phyloP scores from a whole-genome alignment of 2,888 invertebrate genomes.

The Antheraea assamensis region DNA sequence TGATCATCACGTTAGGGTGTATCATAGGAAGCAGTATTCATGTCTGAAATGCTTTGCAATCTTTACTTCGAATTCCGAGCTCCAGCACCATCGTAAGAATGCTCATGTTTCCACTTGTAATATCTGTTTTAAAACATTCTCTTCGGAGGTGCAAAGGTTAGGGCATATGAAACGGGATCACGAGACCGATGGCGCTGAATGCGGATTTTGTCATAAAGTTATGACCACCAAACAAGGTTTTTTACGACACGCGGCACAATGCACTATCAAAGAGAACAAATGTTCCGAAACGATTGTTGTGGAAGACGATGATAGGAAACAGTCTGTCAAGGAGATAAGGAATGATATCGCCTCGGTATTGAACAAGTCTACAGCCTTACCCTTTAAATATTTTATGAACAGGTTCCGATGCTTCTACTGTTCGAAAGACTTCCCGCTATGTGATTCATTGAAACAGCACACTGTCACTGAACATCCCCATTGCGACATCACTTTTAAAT shows the following conservation, averaged over 20 bases:
- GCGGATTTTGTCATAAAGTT: constrained; percentile 58
- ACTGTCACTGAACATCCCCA: constrained; percentile 57
- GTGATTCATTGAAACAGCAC: constrained; percentile 60
- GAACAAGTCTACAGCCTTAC: constrained; percentile 66
- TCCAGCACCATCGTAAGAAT: constrained; percentile 54
- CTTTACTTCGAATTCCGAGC: constrained; percentile 45
- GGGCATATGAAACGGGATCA: constrained; percentile 64
- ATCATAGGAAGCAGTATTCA: constrained; percentile 52
- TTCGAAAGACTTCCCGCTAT: constrained; percentile 58
- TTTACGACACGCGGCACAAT: constrained; percentile 57
- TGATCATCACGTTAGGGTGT: constrained; percentile 49
- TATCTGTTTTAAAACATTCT: constrained; percentile 59
- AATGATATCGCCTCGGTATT: constrained; percentile 58
- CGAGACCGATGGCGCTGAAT: constrained; percentile 43
- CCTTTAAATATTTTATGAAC: constrained; percentile 66
- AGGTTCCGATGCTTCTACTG: constrained; percentile 71
- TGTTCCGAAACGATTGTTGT: constrained; percentile 29
- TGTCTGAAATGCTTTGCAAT: constrained; percentile 53
- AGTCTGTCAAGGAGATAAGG: constrained; percentile 52
- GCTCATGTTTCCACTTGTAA: constrained; percentile 61
- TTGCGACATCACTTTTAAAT: constrained; percentile 58
- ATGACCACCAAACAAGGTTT: constrained; percentile 59
- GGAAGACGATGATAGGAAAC: constrained; percentile 43
- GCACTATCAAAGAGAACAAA: constrained; percentile 35
- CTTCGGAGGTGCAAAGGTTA: constrained; percentile 50